Evolutionary conservation across 1,140 invertebrate species (phyloP), one percentile per base, ranked within the genome.

Genomic region (Heliconius congener): DNA sequence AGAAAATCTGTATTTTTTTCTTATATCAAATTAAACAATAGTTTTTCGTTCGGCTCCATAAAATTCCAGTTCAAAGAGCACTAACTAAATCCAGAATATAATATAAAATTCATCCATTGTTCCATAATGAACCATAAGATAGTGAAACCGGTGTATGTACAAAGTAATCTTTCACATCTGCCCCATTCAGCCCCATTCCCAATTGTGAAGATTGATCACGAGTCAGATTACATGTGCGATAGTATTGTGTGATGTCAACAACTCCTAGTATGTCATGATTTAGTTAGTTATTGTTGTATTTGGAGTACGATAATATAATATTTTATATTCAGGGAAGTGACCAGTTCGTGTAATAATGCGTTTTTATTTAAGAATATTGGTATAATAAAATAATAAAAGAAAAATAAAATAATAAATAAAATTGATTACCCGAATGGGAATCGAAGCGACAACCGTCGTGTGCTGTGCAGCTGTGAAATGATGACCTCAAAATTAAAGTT

Each of bases 201-300:
- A 87, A 84, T 85, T 85, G 83, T 85, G 73, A 79, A 85, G 85
- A 87, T 85, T 82, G 85, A 86, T 86, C 86, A 84, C 80, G 78
- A 74, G 79, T 87, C 84, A 82, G 86, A 87, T 87, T 86, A 86
- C 83, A 81, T 74, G 82, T 80, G 74, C 71, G 86, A 83, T 82
- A 85, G 55, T 73, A 87, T 86, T 86, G 82, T 87, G 70, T 46
- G 81, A 84, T 85, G 81, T 90, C 85, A 83, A 82, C 85, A 82
- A 73, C 42, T 77, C 77, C 77, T 74, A 23, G 46, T 71, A 73
- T 60, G 78, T 74, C 42, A 37, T 70, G 73, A 42, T 77, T 71
- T 71, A 77, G 23, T 66, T 66, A 11, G 50, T 57, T 74, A 74
- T 74, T 74, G 30, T 71, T 23, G 2, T 71, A 23, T 57, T 57